Evolutionary conservation across 2,797 vertebrate species (phyloP).

Genomic region (Crocidura indochinensis): DNA sequence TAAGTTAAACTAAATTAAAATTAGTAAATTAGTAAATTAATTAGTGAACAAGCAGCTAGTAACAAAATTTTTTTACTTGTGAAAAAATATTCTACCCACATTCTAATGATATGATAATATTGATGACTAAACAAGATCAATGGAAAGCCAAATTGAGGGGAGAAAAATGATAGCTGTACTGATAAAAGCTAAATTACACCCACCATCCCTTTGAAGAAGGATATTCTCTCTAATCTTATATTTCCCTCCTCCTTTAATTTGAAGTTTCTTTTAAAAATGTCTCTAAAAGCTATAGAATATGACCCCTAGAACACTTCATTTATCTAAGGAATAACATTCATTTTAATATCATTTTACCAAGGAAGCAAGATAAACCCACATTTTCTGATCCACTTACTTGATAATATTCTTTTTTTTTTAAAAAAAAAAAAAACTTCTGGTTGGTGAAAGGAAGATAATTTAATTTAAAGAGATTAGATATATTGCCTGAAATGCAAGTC

Average conservation of each 20-base stretch:
- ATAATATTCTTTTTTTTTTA: conserved; percentile 83
- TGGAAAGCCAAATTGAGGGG: background rate
- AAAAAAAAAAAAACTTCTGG: conserved; percentile 68
- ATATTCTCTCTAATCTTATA: conserved; percentile 66
- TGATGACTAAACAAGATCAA: conserved; percentile 57
- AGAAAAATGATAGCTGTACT: conserved; percentile 25
- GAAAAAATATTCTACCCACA: conserved; percentile 21
- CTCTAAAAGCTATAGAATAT: conserved; percentile 73
- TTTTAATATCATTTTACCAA: conserved; percentile 84
- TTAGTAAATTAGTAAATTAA: too few species aligned
- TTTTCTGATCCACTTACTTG: conserved; percentile 86
- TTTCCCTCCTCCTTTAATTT: conserved; percentile 60
- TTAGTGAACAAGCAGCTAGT: too few species aligned
- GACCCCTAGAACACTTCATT: conserved; percentile 76
- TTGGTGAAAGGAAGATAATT: conserved; percentile 85
- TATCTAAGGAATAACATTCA: conserved; percentile 80
- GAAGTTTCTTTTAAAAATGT: conserved; percentile 72
- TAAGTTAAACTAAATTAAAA: too few species aligned
- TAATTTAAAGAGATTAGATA: conserved; percentile 85
- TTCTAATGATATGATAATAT: conserved; percentile 11
- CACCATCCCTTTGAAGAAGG: conserved; percentile 51
- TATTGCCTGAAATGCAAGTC: conserved; percentile 81
- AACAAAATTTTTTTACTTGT: background rate
- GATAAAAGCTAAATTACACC: conserved; percentile 55
- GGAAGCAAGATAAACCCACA: conserved; percentile 81